Base-by-base conservation (phyloP, 2,888 invertebrate genomes). In the Drosophila histrio region DNA sequence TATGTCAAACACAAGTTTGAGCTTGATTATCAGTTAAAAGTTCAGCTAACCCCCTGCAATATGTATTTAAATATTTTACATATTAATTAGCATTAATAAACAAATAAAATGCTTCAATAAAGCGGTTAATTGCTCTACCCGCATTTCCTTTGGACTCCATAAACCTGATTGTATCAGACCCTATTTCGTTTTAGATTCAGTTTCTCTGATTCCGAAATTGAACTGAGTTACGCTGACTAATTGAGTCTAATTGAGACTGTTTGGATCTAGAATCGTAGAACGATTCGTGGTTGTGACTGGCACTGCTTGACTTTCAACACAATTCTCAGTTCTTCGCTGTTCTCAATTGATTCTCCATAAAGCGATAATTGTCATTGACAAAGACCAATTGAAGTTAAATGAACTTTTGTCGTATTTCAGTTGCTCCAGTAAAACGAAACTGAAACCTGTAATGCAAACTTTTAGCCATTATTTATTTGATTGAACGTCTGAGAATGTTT, bases 161-260 rank as follows among this genome's bases (percentile, higher is more conserved):
- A 44, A 59, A 34, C 47, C 50, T 28, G 50, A 54, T 15, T 26
- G 13, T 39, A 62, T 67, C 57, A 58, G 59, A 63, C 50, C 67
- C 63, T 67, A 46, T 57, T 59, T 52, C 34, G 43, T 34, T 24
- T 49, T 44, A 52, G 22, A 58, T 57, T 52, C 21, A 11, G 19
- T 38, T 36, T 44, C 15, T 26, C 24, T 3, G 11, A 44, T 26
- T 26, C 26, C 44, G 6, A 50, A 50, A 34, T 56, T 17, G 17
- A 58, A 36, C 57, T 36, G 56, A 36, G 61, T 57, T 41, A 63
- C 52, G 62, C 78, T 49, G 59, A 58, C 52, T 70, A 81, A 82
- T 82, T 87, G 76, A 76, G 59, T 50, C 44, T 70, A 84, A 87
- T 82, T 87, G 74, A 64, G 47, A 52, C 43, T 43, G 53, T 41